Base-by-base conservation (phyloP, 1,140 invertebrate genomes). In the Anadara kagoshimensis region DNA sequence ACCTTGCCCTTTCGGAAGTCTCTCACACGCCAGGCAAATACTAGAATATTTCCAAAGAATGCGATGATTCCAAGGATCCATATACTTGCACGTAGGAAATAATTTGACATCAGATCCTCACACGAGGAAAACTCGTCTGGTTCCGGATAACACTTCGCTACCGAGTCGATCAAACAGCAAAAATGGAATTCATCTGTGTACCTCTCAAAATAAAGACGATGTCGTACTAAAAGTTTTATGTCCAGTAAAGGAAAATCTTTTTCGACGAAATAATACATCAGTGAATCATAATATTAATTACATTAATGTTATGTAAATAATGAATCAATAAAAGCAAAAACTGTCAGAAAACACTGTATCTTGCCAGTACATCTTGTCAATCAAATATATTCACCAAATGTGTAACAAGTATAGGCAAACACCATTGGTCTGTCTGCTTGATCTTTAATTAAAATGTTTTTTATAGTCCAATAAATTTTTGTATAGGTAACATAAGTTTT, bases 11-110 rank as follows among this genome's bases (percentile, higher is more conserved):
- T 79, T 58, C 82, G 58, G 18, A 83, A 49, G 66, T 89, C 85
- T 22, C 77, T 76, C 1, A 90, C 84, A 61, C 93, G 87, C 79
- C 93, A 93, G 3, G 92, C 80, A 56, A 94, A 90, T 53, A 94
- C 93, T 22, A 93, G 82, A 5, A 91, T 67, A 83, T 94, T 94
- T 41, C 93, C 93, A 41, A 90, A 86, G 44, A 92, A 90, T 7
- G 93, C 93, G 18, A 93, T 84, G 10, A 91, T 79, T 10, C 92
- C 93, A 87, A 94, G 91, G 16, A 93, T 88, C 93, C 93, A 94
- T 59, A 94, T 92, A 72, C 92, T 91, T 18, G 90, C 79, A 5
- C 91, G 79, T 2, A 92, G 85, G 0, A 92, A 85, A 51, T 89
- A 81, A 80, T 92, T 92, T 26, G 90, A 91, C 91, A 92, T 91